phyloP scores from a whole-genome alignment of 2,113 vertebrate species.

The Struthio camelus region DNA sequence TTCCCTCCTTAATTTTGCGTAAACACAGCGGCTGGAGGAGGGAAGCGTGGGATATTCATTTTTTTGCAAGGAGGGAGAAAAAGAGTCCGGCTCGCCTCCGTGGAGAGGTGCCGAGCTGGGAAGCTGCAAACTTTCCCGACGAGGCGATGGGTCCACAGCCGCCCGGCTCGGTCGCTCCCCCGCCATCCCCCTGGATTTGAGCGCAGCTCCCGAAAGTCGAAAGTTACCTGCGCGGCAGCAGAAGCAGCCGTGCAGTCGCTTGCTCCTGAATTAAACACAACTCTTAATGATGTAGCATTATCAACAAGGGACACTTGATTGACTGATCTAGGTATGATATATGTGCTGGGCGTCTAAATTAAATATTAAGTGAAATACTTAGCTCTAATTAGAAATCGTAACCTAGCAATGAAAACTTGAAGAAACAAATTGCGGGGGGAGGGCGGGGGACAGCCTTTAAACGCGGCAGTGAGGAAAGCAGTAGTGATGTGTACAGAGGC shows the following conservation, averaged over 20 bases:
- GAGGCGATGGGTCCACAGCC: background rate
- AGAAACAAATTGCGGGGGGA: conserved; percentile 25
- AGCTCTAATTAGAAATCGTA: conserved; percentile 63
- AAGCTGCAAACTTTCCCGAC: conserved; percentile 21
- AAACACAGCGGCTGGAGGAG: background rate
- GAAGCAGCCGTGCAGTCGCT: background rate
- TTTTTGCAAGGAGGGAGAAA: background rate
- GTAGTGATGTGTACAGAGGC: conserved; percentile 38
- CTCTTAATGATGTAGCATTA: conserved; percentile 64
- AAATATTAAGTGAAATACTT: conserved; percentile 70
- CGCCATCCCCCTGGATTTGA: background rate
- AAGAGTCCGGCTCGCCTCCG: background rate
- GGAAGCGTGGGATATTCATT: background rate
- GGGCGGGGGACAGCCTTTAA: conserved; percentile 10
- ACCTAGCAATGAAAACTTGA: conserved; percentile 55
- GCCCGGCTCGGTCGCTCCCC: background rate
- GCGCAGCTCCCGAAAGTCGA: background rate
- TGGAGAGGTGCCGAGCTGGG: background rate
- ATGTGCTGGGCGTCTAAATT: conserved; percentile 65
- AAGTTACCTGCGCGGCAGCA: conserved; percentile 38
- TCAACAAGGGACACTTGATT: conserved; percentile 72
- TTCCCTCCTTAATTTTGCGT: background rate
- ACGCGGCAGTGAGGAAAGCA: background rate
- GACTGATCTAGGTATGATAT: conserved; percentile 70
- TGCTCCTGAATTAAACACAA: conserved; percentile 64